These are phyloP conservation scores for Cheilosia variabilis DNA, from an alignment of 2,888 invertebrate genomes.

Conservation along the genomic window DNA sequence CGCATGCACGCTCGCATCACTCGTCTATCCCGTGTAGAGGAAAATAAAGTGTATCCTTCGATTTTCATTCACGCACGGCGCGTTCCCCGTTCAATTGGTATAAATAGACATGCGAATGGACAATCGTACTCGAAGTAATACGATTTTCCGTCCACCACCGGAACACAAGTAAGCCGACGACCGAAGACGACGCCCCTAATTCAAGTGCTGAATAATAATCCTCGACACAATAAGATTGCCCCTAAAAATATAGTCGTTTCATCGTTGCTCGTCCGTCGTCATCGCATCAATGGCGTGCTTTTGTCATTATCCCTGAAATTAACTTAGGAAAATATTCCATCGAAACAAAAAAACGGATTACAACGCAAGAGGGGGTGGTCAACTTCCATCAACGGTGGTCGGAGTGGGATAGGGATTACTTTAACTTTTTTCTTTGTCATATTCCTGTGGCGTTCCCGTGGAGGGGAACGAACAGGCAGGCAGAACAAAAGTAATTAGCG, in stretches of 20 bases:
- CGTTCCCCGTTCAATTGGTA: constrained; percentile 56
- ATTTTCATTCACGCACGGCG: constrained; percentile 28
- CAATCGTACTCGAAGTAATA: constrained; percentile 51
- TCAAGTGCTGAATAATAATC: constrained; percentile 64
- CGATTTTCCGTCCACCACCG: constrained; percentile 35
- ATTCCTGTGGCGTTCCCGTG: constrained; percentile 14
- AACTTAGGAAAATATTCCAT: constrained; percentile 41
- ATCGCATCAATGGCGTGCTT: constrained; percentile 40
- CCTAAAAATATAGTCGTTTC: constrained; percentile 31
- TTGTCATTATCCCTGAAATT: constrained; percentile 57
- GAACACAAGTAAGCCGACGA: constrained; percentile 18
- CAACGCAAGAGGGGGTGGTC: constrained; percentile 17
- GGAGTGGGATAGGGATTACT: constrained; percentile 25
- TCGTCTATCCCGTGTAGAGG: constrained; percentile 13
- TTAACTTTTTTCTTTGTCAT: constrained; percentile 23
- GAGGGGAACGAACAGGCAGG: background rate
- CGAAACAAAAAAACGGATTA: constrained; percentile 41
- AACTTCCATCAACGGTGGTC: constrained; percentile 2
- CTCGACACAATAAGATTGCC: constrained; percentile 52
- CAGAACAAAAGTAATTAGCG: constrained; percentile 63
- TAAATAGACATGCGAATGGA: constrained; percentile 42
- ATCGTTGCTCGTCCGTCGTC: constrained; percentile 13
- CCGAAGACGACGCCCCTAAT: constrained; percentile 10
- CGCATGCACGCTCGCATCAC: constrained; percentile 32
- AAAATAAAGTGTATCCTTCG: constrained; percentile 23